Evolutionary conservation across 2,797 vertebrate species (phyloP), one percentile per base, ranked within the genome.

Genomic region (Galagoides demidoff): DNA sequence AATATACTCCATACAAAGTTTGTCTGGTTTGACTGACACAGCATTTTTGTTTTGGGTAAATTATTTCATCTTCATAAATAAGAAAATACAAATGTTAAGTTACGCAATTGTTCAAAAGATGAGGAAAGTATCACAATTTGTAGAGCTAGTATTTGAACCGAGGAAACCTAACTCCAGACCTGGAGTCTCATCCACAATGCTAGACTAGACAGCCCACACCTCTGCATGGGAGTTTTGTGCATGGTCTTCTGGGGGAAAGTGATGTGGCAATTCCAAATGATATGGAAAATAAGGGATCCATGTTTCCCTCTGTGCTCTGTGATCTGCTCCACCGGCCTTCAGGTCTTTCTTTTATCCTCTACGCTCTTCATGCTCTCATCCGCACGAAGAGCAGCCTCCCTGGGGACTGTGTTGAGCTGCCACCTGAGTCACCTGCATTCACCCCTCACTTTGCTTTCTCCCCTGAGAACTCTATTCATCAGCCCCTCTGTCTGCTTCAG

Each of bases 381-480:
- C 20, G 49, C 34, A 9, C 73, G 27, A 93, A 92, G 37, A 89
- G 39, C 37, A 83, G 25, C 39, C 61, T 84, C 66, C 71, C 79
- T 76, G 29, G 85, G 55, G 52, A 85, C 25, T 5, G 3, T 2
- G 13, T 11, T 79, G 29, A 37, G 43, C 52, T 89, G 95, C 31
- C 88, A 29, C 52, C 43, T 85, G 88, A 89, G 82, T 43, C 78
- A 73, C 61, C 16, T 17, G 82, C 86, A 70, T 78, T 66, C 59
- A 94, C 61, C 81, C 39, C n/a, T 88, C 71, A 63, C 70, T 91
- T 31, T 84, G 89, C 66, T 31, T 82, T 92, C 57, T 94, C 59
- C 73, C 73, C 63, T 90, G 92, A 96, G 93, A 97, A 43, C 61
- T 95, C 85, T 85, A 61, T 91, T 89, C 79, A 92, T 68, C 95